phyloP scores from a whole-genome alignment of 2,888 invertebrate genomes.

The Spisula solida region DNA sequence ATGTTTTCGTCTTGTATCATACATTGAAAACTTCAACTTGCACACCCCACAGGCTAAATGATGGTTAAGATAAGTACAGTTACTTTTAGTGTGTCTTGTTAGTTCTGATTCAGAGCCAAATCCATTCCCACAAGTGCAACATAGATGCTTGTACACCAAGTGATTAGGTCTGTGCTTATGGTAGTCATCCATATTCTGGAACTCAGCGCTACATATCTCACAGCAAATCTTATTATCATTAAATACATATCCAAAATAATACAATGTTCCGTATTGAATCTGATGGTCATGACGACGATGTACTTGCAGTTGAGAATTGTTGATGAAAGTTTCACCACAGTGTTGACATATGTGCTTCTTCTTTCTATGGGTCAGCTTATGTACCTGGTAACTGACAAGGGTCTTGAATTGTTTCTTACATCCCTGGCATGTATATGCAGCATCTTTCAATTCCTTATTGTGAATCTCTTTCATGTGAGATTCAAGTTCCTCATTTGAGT shows the following conservation, averaged over 20 bases:
- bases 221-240: slow-evolving; percentile 58
- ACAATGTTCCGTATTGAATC: slow-evolving; percentile 62
- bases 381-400: slow-evolving; percentile 63
- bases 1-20: slow-evolving; percentile 66
- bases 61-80: slow-evolving; percentile 45
- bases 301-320: slow-evolving; percentile 60
- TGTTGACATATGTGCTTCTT: slow-evolving; percentile 61
- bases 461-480: slow-evolving; percentile 57
- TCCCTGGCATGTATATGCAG: slow-evolving; percentile 58
- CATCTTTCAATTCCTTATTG: slow-evolving; percentile 56
- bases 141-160: slow-evolving; percentile 54
- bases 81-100: slow-evolving; percentile 43
- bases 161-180: slow-evolving; percentile 60
- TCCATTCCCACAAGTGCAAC: slow-evolving; percentile 63
- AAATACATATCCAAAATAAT: slow-evolving; percentile 65
- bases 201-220: slow-evolving; percentile 65
- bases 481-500: slow-evolving; percentile 52
- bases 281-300: slow-evolving; percentile 64
- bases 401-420: slow-evolving; percentile 65
- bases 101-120: slow-evolving; percentile 55
- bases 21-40: slow-evolving; percentile 52
- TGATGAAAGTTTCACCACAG: slow-evolving; percentile 57
- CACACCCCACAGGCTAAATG: slow-evolving; percentile 64
- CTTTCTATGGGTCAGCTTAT: slow-evolving; percentile 65
- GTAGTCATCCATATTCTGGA: slow-evolving; percentile 63